Percentiles rank a stretch among this genome's conserved stretches.
Evolutionary conservation across 2,888 invertebrate genomes (phyloP).

Genomic region (Lepidonotus clava): DNA sequence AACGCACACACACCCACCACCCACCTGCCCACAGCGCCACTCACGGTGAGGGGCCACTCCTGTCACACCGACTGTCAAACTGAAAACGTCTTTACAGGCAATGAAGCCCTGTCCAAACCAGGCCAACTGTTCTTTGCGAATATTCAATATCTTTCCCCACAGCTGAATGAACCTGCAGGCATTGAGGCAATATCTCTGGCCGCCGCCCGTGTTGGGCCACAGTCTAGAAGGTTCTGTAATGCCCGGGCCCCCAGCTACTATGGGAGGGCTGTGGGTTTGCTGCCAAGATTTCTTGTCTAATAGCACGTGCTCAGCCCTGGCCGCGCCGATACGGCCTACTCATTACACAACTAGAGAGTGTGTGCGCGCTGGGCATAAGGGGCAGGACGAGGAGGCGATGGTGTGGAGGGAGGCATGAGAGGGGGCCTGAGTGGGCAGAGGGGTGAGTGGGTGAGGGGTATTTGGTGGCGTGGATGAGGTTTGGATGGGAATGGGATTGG

Average conservation of each 20-base stretch:
- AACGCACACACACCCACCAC: not conserved
- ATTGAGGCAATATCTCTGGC: not conserved
- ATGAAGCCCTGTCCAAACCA: not conserved
- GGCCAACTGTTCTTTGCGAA: not conserved
- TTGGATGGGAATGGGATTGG: too few relatives aligned
- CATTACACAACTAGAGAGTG: not conserved
- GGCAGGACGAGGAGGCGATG: not conserved
- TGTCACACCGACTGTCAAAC: not conserved
- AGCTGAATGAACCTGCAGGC: not conserved
- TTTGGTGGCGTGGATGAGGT: too few relatives aligned
- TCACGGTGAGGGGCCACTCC: not conserved
- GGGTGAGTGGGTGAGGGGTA: too few relatives aligned
- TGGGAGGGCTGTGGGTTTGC: not conserved
- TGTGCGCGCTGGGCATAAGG: not conserved
- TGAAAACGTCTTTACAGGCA: not conserved
- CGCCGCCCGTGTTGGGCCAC: not conserved
- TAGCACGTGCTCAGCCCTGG: not conserved
- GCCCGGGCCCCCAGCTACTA: too few relatives aligned
- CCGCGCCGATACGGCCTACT: conserved; percentile 8
- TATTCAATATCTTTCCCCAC: not conserved
- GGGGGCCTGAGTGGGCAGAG: not conserved
- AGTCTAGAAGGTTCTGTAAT: too few relatives aligned
- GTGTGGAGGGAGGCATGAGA: not conserved
- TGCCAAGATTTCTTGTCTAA: not conserved
- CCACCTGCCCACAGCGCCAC: not conserved